Conservation (phyloP, 2,888 invertebrate species). For the Criorhina ranunculi region DNA sequence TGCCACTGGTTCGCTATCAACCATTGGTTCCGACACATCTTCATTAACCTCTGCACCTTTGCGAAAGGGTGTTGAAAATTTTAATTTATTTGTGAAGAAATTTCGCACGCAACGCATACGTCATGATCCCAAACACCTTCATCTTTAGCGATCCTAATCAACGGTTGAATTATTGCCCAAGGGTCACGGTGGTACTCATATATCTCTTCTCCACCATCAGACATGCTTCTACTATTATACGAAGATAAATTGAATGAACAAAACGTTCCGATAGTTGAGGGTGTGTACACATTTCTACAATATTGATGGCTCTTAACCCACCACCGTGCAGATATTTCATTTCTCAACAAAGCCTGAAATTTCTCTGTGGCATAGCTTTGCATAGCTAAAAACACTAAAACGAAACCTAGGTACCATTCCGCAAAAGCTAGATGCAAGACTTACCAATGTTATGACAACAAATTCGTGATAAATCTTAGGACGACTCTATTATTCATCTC, state of each 20-base stretch:
- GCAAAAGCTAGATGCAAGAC: slow-evolving; percentile 11
- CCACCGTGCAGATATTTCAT: slow-evolving; percentile 18
- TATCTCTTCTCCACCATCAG: slow-evolving; percentile 27
- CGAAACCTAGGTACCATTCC: slow-evolving; percentile 1
- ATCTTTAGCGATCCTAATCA: slow-evolving; percentile 30
- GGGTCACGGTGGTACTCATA: slow-evolving; percentile 32
- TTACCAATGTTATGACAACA: slow-evolving; percentile 41
- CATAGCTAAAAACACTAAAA: neutral
- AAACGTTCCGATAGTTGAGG: slow-evolving; percentile 18
- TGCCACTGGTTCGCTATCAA: slow-evolving; percentile 8
- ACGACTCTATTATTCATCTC: slow-evolving; percentile 58
- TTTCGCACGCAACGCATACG: slow-evolving; percentile 41
- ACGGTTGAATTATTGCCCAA: slow-evolving; percentile 32
- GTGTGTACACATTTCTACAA: slow-evolving; percentile 5
- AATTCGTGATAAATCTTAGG: slow-evolving; percentile 67
- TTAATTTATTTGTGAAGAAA: slow-evolving; percentile 36
- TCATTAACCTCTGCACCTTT: slow-evolving; percentile 25
- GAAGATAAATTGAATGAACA: slow-evolving; percentile 21
- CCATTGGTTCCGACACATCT: slow-evolving; percentile 47
- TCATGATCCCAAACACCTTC: neutral
- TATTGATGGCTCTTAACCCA: slow-evolving; percentile 25
- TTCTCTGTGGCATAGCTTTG: slow-evolving; percentile 21
- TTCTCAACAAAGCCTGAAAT: slow-evolving; percentile 14
- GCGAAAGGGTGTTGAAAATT: slow-evolving; percentile 32
- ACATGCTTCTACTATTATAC: neutral